Conservation (phyloP, 2,113 vertebrate species). For the Upupa epops region DNA sequence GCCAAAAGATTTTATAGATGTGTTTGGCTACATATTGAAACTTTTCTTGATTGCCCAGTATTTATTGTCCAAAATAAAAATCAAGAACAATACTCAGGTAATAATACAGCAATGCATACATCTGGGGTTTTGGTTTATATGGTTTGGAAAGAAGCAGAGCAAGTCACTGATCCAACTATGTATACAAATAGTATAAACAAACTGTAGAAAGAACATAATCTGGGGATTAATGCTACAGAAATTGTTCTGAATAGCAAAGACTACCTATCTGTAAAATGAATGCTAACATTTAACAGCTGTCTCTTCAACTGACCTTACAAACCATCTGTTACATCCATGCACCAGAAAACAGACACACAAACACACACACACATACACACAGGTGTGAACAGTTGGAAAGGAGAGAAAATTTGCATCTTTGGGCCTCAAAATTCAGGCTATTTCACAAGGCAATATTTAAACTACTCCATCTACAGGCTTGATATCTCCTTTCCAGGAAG, state of each 20-base stretch:
- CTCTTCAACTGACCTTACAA: background rate
- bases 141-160: background rate
- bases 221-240: background rate
- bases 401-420: background rate
- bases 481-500: background rate
- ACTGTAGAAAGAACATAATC: background rate
- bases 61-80: background rate
- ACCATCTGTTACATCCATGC: background rate
- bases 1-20: background rate
- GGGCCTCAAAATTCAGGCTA: background rate
- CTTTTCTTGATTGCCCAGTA: background rate
- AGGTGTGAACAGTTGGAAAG: background rate
- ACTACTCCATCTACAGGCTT: background rate
- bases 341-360: background rate
- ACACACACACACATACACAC: background rate
- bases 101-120: too few species aligned
- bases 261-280: background rate
- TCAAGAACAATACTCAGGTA: background rate
- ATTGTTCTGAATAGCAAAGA: background rate
- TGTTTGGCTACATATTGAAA: background rate
- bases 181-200: background rate
- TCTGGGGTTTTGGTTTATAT: background rate
- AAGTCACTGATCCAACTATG: rapidly evolving
- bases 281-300: background rate
- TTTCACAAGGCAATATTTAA: background rate